Percentiles rank a stretch among this genome's conserved stretches.
Conservation (phyloP, 2,797 vertebrate species). For the Acanthornis magna region DNA sequence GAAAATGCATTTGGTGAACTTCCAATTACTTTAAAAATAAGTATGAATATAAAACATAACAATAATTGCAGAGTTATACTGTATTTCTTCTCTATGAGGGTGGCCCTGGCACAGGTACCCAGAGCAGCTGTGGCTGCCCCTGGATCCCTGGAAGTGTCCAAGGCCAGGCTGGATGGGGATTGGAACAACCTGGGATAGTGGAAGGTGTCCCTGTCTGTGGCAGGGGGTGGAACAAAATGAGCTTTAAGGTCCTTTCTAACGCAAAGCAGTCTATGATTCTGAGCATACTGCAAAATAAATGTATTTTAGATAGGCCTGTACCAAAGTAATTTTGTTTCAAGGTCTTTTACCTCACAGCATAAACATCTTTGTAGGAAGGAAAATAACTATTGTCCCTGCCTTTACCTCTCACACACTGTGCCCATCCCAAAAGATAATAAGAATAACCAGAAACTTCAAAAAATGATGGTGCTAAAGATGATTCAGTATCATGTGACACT, state of each 20-base stretch:
- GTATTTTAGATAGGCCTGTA: neutral
- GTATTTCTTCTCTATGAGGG: neutral
- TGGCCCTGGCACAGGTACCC: neutral
- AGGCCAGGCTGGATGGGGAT: fast-evolving
- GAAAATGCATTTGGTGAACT: neutral
- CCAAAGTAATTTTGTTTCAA: neutral
- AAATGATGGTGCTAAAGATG: neutral
- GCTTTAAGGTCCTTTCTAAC: neutral
- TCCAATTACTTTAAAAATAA: neutral
- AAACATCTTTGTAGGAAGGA: neutral
- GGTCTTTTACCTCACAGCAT: neutral
- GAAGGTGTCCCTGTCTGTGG: neutral
- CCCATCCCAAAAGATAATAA: neutral
- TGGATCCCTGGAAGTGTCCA: neutral
- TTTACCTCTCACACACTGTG: neutral
- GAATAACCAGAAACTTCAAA: neutral
- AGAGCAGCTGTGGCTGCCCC: neutral
- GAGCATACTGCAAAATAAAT: neutral
- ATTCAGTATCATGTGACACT: neutral
- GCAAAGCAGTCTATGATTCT: neutral
- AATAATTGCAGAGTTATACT: neutral
- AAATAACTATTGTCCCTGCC: neutral
- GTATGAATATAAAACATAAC: neutral
- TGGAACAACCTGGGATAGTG: fast-evolving
- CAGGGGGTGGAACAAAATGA: neutral